Evolutionary conservation across 2,113 vertebrate species (phyloP), one percentile per base, ranked within the genome.

Genomic region (Rhagologus leucostigma): DNA sequence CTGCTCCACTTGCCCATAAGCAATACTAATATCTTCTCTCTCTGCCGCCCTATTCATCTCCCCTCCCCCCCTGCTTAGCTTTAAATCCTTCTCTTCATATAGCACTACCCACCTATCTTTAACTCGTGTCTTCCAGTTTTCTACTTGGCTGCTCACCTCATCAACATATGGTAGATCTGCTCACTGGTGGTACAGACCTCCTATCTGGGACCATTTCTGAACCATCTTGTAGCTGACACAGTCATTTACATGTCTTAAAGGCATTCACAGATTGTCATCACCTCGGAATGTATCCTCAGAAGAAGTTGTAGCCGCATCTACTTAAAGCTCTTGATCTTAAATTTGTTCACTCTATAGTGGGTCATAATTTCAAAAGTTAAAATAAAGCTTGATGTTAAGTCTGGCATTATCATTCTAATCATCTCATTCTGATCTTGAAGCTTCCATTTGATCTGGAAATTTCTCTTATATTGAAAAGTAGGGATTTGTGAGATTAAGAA

Each of bases 181-280:
- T 85, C 67, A 57, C 84, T 89, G 33, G 39, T 71, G 65, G 30
- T 55, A 24, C 50, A 85, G 70, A 85, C 23, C 41, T 85, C 67
- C 5, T 90, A 9, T 56, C 55, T 73, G 74, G 55, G 65, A 87
- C 56, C 10, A 9, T 76, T 94, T 92, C 75, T 6, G 24, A 56
- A 56, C 68, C 26, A 44, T 52, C 84, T 89, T 95, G 73, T 71
- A 75, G 68, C 52, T 84, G 84, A 73, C 87, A 63, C 55, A 79
- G 69, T 32, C 83, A 90, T 30, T 77, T 57, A 77, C 42, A 32
- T 29, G 24, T 32, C 69, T 94, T 67, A 71, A 82, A 84, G 44
- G 35, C 44, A 88, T 35, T 55, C 64, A 64, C 7, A 84, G 47
- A 77, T 64, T 47, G 50, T 20, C 4, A 3, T 35, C 17, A 18